phyloP scores from a whole-genome alignment of 2,888 invertebrate genomes.

The Acrobasis repandana region DNA sequence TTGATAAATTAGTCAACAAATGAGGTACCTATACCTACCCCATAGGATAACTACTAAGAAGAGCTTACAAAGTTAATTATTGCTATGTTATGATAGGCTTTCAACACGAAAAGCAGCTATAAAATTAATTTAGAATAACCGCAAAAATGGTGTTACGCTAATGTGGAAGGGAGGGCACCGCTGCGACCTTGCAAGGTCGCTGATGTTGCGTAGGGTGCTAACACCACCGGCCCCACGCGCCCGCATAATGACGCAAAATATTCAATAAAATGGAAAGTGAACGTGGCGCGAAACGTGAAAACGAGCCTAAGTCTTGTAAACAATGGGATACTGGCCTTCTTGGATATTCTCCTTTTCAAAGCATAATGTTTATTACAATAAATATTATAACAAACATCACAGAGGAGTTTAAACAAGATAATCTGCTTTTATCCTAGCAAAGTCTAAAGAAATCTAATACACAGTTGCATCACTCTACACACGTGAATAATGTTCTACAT shows the following conservation, averaged over 20 bases:
- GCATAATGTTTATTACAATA: too few species aligned
- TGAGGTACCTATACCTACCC: too few species aligned
- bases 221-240: conserved; percentile 34
- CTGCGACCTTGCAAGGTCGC: conserved; percentile 67
- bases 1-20: too few species aligned
- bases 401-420: too few species aligned
- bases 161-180: conserved; percentile 38
- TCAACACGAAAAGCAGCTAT: conserved; percentile 33
- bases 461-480: too few species aligned
- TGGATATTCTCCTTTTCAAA: too few species aligned
- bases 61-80: conserved; percentile 5
- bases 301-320: conserved; percentile 5
- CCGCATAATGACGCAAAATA: conserved; percentile 37
- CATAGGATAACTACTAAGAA: neutral
- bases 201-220: conserved; percentile 46
- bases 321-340: conserved; percentile 25
- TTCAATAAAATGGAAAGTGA: conserved; percentile 25
- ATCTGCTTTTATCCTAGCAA: too few species aligned
- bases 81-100: conserved; percentile 17
- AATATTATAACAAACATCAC: too few species aligned
- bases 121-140: conserved; percentile 41
- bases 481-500: too few species aligned
- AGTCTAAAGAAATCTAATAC: too few species aligned
- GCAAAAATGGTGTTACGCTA: conserved; percentile 41
- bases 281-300: conserved; percentile 26